Base-by-base conservation (phyloP, 2,113 vertebrate genomes). In the Cisticola juncidis region DNA sequence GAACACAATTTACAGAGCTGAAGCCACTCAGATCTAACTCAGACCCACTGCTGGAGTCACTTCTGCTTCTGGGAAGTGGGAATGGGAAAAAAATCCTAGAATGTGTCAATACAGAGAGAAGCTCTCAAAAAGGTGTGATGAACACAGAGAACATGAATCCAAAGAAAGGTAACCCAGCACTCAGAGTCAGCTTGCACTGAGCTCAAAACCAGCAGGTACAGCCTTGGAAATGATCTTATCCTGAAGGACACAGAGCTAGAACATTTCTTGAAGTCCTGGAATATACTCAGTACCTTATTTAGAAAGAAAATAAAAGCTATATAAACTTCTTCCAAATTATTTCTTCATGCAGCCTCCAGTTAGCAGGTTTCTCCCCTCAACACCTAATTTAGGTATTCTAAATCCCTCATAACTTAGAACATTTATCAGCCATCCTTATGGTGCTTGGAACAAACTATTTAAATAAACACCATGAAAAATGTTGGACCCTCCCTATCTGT, bases 381-480 rank as follows among this genome's bases (percentile, higher is more conserved):
- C 25, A 68, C 12, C 38, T 58, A 9, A 70, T 53, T 57, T 13
- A 47, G 25, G 35, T n/a, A n/a, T 15, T 61, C 20, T 48, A 73
- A 73, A 73, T 24, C 12, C 16, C 35, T 31, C 1, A 1, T 38
- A 64, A 83, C 5, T 64, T 24, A 23, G 15, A 42, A 42, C 11
- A 20, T 26, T 56, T 40, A 42, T 14, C 56, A 83, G 42, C 9
- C 35, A 74, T 14, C 20, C 8, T 60, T 33, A 47, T 3, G 14
- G 25, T 24, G 60, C 23, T 62, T 35, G 7, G 90, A 97, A 92
- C 60, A 94, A 96, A 94, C 51, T 44, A 28, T 57, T 81, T 73
- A 96, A 97, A 96, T 92, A 97, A 97, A 96, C 81, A 92, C 48
- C 54, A 86, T 69, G 15, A 87, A 44, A 80, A 96, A 81, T 94